Evolutionary conservation across 2,797 vertebrate genomes (phyloP), one percentile per base, ranked within the genome.

Genomic region (Spea hammondii): DNA sequence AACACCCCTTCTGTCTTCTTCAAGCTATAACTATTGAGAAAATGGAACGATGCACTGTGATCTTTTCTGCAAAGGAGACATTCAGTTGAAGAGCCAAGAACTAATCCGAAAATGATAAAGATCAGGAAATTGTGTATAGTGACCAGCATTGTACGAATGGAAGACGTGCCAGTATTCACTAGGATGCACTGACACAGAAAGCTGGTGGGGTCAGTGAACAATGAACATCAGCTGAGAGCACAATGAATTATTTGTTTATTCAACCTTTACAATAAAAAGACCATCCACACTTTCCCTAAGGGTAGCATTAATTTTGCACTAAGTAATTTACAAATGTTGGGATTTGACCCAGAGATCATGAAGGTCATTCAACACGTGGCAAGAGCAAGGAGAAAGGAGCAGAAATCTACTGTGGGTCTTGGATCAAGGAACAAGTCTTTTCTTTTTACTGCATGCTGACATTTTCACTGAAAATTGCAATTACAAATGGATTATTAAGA

Each of bases 261-360:
- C 7, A 14, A 64, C 5, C 51, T 32, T 13, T 44, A 51, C 17
- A 6, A 5, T 50, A 55, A n/a, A 62, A 54, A 6, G 32, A 32
- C n/a, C 78, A 74, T 9, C 5, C 14, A 64, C 7, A 55, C 45
- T 80, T 74, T 57, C 66, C 8, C 32, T 55, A 13, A 11, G 4
- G 4, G 32, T 45, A 79, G 32, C 62, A 55, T 76, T 62, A 76
- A 70, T 64, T 48, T 17, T 50, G 46, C 64, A 51, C 70, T 72
- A 65, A 79, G 59, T 76, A 50, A 70, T 48, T 45, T 71, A 57
- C 67, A 65, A 68, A 76, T 80, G 73, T 74, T 62, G 60, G 72
- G 79, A 64, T 70, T 80, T 75, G 60, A 80, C 79, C 73, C 55
- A 47, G 17, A 53, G 66, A 80, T 80, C 50, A 78, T 32, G 11